Evolutionary conservation across 1,140 invertebrate genomes (phyloP).

Genomic region (Copidosoma floridanum): DNA sequence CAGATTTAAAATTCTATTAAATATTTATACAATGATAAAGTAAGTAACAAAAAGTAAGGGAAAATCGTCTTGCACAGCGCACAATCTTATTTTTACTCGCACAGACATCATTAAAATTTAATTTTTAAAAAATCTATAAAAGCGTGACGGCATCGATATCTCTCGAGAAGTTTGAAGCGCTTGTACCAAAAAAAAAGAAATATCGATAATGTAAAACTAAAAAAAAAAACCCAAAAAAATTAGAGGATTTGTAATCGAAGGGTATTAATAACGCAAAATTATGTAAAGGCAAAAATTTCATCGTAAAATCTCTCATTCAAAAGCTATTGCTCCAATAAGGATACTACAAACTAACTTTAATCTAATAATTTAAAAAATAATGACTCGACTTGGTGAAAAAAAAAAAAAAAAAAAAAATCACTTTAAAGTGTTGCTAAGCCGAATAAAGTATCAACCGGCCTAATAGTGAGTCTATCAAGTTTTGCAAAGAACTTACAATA

Average conservation of each 20-base stretch:
- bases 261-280: too few species aligned
- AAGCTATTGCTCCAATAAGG: neutral
- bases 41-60: slow-evolving; percentile 32
- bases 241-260: too few species aligned
- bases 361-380: neutral
- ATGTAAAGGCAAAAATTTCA: neutral
- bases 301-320: neutral
- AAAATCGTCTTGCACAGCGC: slow-evolving; percentile 19
- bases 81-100: slow-evolving; percentile 22
- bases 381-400: slow-evolving; percentile 7
- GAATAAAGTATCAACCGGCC: slow-evolving; percentile 17
- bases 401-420: slow-evolving; percentile 35
- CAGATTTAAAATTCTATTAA: slow-evolving; percentile 23
- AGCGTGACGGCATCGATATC: too few species aligned
- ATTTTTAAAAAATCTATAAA: too few species aligned
- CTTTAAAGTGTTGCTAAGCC: too few species aligned
- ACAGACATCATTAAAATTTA: neutral
- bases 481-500: slow-evolving; percentile 6
- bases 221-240: too few species aligned
- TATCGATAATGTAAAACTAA: neutral
- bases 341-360: neutral
- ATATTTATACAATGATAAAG: slow-evolving; percentile 37
- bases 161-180: too few species aligned
- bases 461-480: slow-evolving; percentile 10
- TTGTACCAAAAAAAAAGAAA: slow-evolving; percentile 33